Conservation (phyloP, 35 echinoderm and acorn worm species). For the Diadema setosum region DNA sequence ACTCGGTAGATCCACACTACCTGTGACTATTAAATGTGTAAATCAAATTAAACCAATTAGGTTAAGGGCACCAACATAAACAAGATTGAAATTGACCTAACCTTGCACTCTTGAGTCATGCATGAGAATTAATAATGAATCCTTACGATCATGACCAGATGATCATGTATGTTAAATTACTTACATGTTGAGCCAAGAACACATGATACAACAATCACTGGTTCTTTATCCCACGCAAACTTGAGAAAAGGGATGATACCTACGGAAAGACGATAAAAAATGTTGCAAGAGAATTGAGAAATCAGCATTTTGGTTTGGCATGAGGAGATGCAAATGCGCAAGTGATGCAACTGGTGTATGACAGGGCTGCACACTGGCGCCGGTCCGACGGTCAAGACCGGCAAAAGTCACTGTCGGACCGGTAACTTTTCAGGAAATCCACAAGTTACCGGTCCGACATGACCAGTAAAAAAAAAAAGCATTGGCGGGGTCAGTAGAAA, state of each 20-base stretch:
- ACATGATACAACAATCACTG: conserved; percentile 55
- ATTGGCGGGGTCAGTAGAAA: too few species aligned
- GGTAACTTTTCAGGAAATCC: too few species aligned
- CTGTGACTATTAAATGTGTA: neutral
- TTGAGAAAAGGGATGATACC: conserved; percentile 57
- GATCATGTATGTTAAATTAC: neutral
- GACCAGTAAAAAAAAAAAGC: too few species aligned
- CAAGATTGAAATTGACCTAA: neutral
- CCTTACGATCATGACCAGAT: too few species aligned
- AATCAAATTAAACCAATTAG: neutral
- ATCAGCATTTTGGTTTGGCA: neutral
- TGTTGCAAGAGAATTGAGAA: neutral
- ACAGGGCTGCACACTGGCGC: neutral
- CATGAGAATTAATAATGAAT: neutral
- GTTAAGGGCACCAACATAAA: neutral
- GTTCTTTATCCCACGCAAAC: conserved; percentile 71
- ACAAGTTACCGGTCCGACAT: too few species aligned
- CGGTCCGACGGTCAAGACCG: neutral
- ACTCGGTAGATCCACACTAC: neutral
- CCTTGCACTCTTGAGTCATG: neutral
- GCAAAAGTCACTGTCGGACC: too few species aligned
- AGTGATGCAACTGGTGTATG: neutral
- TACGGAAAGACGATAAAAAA: conserved; percentile 18
- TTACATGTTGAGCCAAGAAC: conserved; percentile 24
- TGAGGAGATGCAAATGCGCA: neutral